Percentiles rank a stretch among this genome's conserved stretches.
Conservation (phyloP, 2,888 invertebrate species). For the Archips crataeganus region DNA sequence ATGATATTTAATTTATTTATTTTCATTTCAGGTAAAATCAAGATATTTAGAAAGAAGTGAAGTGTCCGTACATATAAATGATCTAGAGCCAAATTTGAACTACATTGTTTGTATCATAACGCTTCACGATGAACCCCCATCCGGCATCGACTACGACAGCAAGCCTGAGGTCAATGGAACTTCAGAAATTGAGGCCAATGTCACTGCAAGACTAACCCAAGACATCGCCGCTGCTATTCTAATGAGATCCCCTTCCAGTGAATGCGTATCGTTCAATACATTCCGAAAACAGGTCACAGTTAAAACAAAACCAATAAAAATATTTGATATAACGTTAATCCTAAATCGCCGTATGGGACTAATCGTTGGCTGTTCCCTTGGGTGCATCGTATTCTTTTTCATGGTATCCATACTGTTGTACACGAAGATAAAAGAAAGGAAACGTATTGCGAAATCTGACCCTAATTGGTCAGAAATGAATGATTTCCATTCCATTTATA, state of each 20-base stretch:
- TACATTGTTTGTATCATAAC: conserved; percentile 76
- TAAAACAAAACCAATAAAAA: conserved; percentile 65
- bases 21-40: conserved; percentile 65
- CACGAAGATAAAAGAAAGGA: conserved; percentile 80
- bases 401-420: conserved; percentile 79
- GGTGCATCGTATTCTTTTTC: conserved; percentile 77
- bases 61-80: conserved; percentile 69
- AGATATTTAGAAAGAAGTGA: conserved; percentile 73
- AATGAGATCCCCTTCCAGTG: conserved; percentile 75
- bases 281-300: conserved; percentile 62
- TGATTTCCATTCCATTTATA: conserved; percentile 79
- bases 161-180: conserved; percentile 60
- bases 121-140: conserved; percentile 67
- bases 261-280: conserved; percentile 78
- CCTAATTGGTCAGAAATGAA: conserved; percentile 81
- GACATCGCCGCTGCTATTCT: conserved; percentile 71
- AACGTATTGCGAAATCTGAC: conserved; percentile 79
- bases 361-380: conserved; percentile 79
- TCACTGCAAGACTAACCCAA: conserved; percentile 67
- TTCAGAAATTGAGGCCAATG: conserved; percentile 57
- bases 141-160: conserved; percentile 58
- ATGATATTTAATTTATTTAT: too few species aligned
- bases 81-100: conserved; percentile 68
- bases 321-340: conserved; percentile 66
- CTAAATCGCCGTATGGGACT: conserved; percentile 78